These are phyloP conservation scores for Glossophaga mutica DNA, from an alignment of 2,797 vertebrate species.

Conservation along the genomic window DNA sequence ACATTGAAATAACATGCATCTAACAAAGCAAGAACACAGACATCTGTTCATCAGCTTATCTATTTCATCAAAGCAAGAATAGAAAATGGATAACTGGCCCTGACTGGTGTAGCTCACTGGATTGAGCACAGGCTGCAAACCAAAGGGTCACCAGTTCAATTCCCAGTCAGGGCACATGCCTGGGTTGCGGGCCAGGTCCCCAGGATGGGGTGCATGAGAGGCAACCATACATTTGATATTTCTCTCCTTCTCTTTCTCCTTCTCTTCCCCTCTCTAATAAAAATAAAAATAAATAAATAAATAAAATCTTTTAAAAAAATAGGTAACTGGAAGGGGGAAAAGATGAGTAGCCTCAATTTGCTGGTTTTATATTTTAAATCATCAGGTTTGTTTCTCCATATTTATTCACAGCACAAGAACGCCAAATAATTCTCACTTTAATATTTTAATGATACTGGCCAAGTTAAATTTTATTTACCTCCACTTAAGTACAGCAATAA, in stretches of 20 bases:
- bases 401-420: not conserved
- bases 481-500: not conserved
- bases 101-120: no score
- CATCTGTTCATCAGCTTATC: not conserved
- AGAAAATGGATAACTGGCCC: not conserved
- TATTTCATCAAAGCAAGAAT: not conserved
- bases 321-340: not conserved
- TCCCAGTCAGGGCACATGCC: no score
- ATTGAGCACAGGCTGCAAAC: no score
- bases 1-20: not conserved
- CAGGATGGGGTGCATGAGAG: no score
- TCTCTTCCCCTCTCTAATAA: no score
- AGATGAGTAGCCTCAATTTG: not conserved
- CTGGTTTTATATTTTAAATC: not conserved
- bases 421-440: constrained; percentile 31
- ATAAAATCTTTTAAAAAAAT: not conserved
- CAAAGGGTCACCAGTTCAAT: no score
- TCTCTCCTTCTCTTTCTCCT: no score
- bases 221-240: no score
- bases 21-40: constrained; percentile 3
- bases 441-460: not conserved
- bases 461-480: constrained; percentile 17
- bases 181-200: no score
- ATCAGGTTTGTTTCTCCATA: not conserved
- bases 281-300: no score